Conservation (phyloP, 2,113 vertebrate species). For the Neolamprologus kungweensis region DNA sequence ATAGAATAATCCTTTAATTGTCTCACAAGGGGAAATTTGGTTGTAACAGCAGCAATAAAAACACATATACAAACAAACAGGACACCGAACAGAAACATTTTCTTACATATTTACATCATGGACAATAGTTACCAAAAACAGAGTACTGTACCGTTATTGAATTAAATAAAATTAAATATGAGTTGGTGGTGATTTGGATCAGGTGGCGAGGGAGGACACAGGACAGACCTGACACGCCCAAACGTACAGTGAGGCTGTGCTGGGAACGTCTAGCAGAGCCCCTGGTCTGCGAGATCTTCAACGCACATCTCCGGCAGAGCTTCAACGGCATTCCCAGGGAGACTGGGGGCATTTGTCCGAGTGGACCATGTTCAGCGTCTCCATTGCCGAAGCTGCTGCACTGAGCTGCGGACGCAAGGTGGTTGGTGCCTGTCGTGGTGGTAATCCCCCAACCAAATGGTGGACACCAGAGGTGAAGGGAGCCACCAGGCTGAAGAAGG, state of each 20-base stretch:
- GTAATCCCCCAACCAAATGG: neutral
- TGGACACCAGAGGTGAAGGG: accelerated
- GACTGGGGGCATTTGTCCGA: neutral
- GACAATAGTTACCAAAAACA: neutral
- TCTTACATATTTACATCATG: neutral
- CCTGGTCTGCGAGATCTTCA: neutral
- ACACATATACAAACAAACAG: neutral
- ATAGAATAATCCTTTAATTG: neutral
- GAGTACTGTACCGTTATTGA: neutral
- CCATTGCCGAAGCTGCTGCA: neutral
- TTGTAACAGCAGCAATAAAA: neutral
- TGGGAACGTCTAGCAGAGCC: neutral
- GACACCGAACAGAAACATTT: neutral
- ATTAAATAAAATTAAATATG: neutral
- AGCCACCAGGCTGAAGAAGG: neutral
- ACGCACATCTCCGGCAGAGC: accelerated
- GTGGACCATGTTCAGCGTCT: accelerated
- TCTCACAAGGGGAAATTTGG: neutral
- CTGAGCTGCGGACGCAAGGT: neutral
- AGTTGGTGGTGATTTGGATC: neutral
- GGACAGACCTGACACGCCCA: neutral
- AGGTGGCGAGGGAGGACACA: neutral
- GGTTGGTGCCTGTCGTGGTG: neutral
- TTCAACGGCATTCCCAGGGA: accelerated
- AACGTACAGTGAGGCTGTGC: neutral